These are phyloP conservation scores for Valencia hispanica DNA, from an alignment of 2,797 vertebrate genomes.

Conservation along the genomic window DNA sequence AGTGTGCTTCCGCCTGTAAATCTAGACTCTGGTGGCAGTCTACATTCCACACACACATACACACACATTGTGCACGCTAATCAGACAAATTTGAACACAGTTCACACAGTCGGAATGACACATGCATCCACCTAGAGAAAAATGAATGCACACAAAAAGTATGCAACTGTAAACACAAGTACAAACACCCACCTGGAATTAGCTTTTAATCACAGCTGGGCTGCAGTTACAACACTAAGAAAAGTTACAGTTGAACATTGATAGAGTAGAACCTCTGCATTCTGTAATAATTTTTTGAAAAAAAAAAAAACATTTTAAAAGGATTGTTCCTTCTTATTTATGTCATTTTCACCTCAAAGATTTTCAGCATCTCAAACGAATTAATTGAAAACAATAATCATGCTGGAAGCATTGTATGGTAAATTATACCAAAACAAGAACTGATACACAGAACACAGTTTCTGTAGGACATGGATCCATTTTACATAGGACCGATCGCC, in stretches of 20 bases:
- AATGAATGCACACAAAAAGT: constrained; percentile 24
- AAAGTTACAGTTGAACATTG: too few species aligned
- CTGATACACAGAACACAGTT: neutral
- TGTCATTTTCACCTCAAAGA: neutral
- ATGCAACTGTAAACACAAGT: constrained; percentile 28
- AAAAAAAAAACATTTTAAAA: too few species aligned
- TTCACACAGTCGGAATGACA: constrained; percentile 18
- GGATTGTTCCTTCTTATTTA: too few species aligned
- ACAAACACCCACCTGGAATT: constrained; percentile 42
- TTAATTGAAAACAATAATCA: neutral
- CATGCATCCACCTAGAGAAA: constrained; percentile 53
- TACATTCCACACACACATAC: constrained; percentile 57
- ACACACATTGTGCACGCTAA: constrained; percentile 13
- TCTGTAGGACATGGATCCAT: neutral
- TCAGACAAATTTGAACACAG: constrained; percentile 22
- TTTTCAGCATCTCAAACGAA: neutral
- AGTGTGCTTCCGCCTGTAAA: constrained; percentile 70
- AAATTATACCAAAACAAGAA: neutral
- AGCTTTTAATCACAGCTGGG: neutral
- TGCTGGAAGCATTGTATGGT: neutral
- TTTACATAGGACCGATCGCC: neutral
- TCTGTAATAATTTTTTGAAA: neutral
- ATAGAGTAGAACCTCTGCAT: neutral
- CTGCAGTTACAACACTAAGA: neutral
- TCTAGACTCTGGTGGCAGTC: constrained; percentile 60